These are phyloP conservation scores for Acronicta aceris DNA, from an alignment of 2,888 invertebrate genomes.

Conservation along the genomic window DNA sequence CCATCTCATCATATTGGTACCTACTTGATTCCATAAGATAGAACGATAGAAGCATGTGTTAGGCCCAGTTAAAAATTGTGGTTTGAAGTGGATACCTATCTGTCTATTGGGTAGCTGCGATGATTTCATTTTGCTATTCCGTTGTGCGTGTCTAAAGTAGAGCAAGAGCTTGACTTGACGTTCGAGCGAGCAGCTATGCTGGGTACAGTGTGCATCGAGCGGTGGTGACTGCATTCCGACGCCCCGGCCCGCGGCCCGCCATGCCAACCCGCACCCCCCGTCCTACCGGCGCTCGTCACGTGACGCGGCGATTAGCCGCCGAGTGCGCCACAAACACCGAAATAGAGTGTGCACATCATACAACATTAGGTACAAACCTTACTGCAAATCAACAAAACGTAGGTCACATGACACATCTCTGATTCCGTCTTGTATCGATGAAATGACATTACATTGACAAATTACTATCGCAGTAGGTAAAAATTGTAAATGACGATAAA, in stretches of 20 bases:
- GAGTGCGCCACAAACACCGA: conserved; percentile 87
- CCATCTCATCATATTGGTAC: too few species aligned
- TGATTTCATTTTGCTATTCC: conserved; percentile 41
- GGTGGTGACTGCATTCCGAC: conserved; percentile 87
- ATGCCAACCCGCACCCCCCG: conserved; percentile 79
- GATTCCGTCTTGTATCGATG: too few species aligned
- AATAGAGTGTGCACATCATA: conserved; percentile 86
- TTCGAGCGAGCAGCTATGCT: conserved; percentile 80
- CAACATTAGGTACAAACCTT: conserved; percentile 62
- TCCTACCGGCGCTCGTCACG: conserved; percentile 87
- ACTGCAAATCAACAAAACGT: conserved; percentile 65
- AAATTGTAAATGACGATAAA: too few species aligned
- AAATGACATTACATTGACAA: too few species aligned
- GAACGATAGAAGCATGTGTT: too few species aligned
- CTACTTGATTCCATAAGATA: too few species aligned
- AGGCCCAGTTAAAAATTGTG: too few species aligned
- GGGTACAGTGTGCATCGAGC: conserved; percentile 74
- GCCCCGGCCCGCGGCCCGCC: conserved; percentile 67
- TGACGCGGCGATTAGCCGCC: conserved; percentile 87
- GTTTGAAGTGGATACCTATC: too few species aligned
- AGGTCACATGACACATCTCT: conserved; percentile 56
- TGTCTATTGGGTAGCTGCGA: not conserved
- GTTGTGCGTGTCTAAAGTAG: conserved; percentile 53
- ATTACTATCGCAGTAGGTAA: too few species aligned
- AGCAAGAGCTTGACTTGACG: conserved; percentile 65